phyloP scores from a whole-genome alignment of 2,797 vertebrate species.

The Amblyraja radiata region DNA sequence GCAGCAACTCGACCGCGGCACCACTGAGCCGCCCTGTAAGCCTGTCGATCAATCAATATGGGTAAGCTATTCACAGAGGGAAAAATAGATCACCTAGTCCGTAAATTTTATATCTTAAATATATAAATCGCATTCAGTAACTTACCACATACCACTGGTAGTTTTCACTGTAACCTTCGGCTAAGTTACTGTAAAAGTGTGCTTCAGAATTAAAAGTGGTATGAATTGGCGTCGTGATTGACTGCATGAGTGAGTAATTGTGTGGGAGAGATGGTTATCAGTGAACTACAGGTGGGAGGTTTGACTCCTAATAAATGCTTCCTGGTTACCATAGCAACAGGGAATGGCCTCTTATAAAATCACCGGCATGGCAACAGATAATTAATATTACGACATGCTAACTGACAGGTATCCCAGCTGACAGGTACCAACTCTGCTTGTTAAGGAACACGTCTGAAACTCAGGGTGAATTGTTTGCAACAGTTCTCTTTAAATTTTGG shows the following conservation, averaged over 20 bases:
- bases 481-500: not conserved
- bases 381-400: not conserved
- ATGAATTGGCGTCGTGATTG: conserved; percentile 1
- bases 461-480: not conserved
- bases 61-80: not conserved
- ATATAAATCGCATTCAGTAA: not conserved
- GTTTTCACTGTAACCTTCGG: not conserved
- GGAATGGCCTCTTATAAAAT: not conserved
- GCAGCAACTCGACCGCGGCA: too few species aligned
- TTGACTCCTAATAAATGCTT: not conserved
- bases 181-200: not conserved
- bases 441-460: not conserved
- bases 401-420: not conserved
- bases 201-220: not conserved
- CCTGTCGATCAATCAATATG: too few species aligned
- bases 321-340: not conserved
- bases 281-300: not conserved
- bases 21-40: too few species aligned
- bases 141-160: not conserved
- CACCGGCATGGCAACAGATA: conserved; percentile 12
- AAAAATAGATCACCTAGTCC: not conserved
- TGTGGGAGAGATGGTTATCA: conserved; percentile 9
- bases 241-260: not conserved
- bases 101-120: not conserved
- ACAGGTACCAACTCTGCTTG: not conserved